phyloP scores from a whole-genome alignment of 2,797 vertebrate genomes.

The Gobionotothen gibberifrons region DNA sequence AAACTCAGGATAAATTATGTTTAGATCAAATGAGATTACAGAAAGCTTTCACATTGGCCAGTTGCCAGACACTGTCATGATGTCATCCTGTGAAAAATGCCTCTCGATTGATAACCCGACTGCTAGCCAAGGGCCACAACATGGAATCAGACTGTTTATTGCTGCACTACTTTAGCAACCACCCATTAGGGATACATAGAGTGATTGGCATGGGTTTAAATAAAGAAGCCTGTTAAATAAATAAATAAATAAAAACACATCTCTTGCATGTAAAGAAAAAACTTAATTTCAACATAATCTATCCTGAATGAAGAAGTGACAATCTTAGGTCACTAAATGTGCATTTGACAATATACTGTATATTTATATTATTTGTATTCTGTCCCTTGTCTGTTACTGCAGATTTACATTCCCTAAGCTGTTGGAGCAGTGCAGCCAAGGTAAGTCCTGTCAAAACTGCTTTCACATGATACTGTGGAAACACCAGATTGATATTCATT shows the following conservation, averaged over 20 bases:
- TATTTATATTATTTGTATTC: neutral
- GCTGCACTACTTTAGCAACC: slow-evolving; percentile 21
- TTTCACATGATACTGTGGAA: neutral
- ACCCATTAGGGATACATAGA: slow-evolving; percentile 35
- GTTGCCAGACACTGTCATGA: slow-evolving; percentile 52
- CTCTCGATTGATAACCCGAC: slow-evolving; percentile 31
- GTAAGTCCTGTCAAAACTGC: slow-evolving; percentile 72
- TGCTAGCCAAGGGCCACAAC: slow-evolving; percentile 32
- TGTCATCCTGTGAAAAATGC: slow-evolving; percentile 58
- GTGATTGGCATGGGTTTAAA: slow-evolving; percentile 28
- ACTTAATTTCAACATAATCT: neutral
- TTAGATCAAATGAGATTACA: slow-evolving; percentile 63
- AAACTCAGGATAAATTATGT: slow-evolving; percentile 53
- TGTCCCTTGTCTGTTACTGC: slow-evolving; percentile 30
- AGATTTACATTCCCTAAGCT: slow-evolving; percentile 96
- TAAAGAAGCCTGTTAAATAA: slow-evolving; percentile 5
- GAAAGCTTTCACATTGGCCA: slow-evolving; percentile 63
- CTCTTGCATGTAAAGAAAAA: neutral
- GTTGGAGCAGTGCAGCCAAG: slow-evolving; percentile 97
- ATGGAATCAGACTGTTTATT: slow-evolving; percentile 50
- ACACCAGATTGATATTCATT: slow-evolving; percentile 8
- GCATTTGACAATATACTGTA: neutral
- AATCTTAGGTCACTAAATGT: neutral
- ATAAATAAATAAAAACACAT: slow-evolving; percentile 6
- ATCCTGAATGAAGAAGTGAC: neutral